phyloP scores from a whole-genome alignment of 2,113 vertebrate species.

The Neodontobutis hainanensis region DNA sequence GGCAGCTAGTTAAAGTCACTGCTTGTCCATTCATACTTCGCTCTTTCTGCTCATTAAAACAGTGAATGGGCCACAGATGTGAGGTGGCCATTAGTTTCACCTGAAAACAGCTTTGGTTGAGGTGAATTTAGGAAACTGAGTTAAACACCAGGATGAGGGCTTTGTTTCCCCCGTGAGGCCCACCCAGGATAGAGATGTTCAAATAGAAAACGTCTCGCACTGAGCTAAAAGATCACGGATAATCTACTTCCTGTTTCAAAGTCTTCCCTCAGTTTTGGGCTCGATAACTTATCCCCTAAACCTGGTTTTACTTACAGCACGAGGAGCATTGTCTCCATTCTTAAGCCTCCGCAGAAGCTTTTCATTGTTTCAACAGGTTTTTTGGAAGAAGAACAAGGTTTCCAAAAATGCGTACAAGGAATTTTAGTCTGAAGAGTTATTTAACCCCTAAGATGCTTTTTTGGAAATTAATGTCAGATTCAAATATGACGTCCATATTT shows the following conservation, averaged over 20 bases:
- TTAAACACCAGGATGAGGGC: constrained; percentile 45
- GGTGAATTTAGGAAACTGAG: constrained; percentile 44
- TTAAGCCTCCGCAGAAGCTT: constrained; percentile 1
- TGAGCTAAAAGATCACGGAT: background rate
- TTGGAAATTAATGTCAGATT: constrained; percentile 8
- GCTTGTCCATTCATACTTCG: constrained; percentile 70
- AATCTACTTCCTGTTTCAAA: constrained; percentile 25
- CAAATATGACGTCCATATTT: constrained; percentile 1
- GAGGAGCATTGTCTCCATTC: background rate
- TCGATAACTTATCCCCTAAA: constrained; percentile 4
- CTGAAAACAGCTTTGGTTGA: constrained; percentile 57
- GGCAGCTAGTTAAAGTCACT: constrained; percentile 70
- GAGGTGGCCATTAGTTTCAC: constrained; percentile 60
- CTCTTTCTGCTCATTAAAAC: constrained; percentile 69
- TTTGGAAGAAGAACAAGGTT: constrained; percentile 5
- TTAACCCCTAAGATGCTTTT: constrained; percentile 3
- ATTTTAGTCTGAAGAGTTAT: constrained; percentile 1
- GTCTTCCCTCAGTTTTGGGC: constrained; percentile 15
- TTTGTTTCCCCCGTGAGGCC: constrained; percentile 35
- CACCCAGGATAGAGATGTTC: constrained; percentile 48
- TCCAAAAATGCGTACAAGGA: background rate
- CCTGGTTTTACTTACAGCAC: constrained; percentile 9
- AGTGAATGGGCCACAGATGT: constrained; percentile 74
- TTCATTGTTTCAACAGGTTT: constrained; percentile 10
- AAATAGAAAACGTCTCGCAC: background rate